These are phyloP conservation scores for Tetheella fluctuosa DNA, from an alignment of 2,888 invertebrate genomes.

Conservation along the genomic window DNA sequence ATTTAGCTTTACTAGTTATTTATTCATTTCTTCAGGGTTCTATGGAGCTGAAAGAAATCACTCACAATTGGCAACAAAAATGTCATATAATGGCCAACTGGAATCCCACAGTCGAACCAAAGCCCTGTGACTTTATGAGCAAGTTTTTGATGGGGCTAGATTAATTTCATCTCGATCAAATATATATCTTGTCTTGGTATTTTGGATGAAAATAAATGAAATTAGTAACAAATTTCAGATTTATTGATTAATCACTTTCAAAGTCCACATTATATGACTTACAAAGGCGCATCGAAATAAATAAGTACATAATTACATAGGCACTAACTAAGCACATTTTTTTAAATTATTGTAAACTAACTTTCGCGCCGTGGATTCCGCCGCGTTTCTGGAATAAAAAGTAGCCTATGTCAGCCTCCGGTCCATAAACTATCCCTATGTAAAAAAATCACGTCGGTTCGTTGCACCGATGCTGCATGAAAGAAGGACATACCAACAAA, in stretches of 20 bases:
- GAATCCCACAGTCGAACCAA: constrained; percentile 90
- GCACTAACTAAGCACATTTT: constrained; percentile 22
- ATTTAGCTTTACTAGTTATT: neutral
- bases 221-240: constrained; percentile 59
- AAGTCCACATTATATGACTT: constrained; percentile 70
- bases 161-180: constrained; percentile 25
- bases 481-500: no score
- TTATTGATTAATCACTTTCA: constrained; percentile 56
- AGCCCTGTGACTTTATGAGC: constrained; percentile 93
- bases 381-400: no score
- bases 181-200: neutral
- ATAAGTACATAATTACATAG: constrained; percentile 16
- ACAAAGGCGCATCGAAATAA: constrained; percentile 46
- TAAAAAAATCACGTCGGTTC: no score
- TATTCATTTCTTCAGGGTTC: constrained; percentile 87
- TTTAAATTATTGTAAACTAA: constrained; percentile 35
- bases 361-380: no score
- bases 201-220: constrained; percentile 19
- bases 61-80: constrained; percentile 93
- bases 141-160: constrained; percentile 90
- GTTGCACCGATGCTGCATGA: no score
- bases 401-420: no score
- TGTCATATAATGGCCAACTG: constrained; percentile 93
- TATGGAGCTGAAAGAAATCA: constrained; percentile 95
- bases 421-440: no score